phyloP scores from a whole-genome alignment of 2,113 vertebrate species.

The Mellivora capensis region DNA sequence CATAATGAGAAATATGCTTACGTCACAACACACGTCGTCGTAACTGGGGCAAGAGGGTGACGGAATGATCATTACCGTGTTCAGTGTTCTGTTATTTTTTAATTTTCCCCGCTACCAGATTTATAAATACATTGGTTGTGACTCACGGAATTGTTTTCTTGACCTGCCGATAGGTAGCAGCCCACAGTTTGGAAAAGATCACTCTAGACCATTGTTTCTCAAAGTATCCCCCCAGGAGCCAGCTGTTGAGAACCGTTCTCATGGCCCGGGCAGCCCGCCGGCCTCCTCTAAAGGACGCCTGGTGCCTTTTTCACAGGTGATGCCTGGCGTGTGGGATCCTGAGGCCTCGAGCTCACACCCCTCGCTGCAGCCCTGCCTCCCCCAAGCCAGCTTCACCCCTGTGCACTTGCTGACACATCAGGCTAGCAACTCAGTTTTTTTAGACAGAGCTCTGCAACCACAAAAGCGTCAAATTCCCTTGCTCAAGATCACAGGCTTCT shows the following conservation, averaged over 20 bases:
- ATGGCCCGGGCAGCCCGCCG: accelerated
- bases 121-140: too few species aligned
- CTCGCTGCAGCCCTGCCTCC: neutral
- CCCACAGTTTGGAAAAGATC: neutral
- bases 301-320: accelerated
- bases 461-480: neutral
- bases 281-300: neutral
- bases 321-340: accelerated
- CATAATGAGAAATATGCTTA: neutral
- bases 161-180: neutral
- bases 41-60: neutral
- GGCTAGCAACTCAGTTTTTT: neutral
- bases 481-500: neutral
- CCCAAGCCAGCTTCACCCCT: accelerated
- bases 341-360: neutral
- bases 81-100: accelerated
- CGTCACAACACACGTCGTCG: neutral
- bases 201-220: neutral
- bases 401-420: accelerated
- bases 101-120: neutral
- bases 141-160: neutral
- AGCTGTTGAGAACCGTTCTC: accelerated
- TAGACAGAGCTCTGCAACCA: neutral
- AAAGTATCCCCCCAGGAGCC: accelerated
- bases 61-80: accelerated